Evolutionary conservation across 1,140 invertebrate genomes (phyloP), one percentile per base, ranked within the genome.

Genomic region (Chironomus tepperi): DNA sequence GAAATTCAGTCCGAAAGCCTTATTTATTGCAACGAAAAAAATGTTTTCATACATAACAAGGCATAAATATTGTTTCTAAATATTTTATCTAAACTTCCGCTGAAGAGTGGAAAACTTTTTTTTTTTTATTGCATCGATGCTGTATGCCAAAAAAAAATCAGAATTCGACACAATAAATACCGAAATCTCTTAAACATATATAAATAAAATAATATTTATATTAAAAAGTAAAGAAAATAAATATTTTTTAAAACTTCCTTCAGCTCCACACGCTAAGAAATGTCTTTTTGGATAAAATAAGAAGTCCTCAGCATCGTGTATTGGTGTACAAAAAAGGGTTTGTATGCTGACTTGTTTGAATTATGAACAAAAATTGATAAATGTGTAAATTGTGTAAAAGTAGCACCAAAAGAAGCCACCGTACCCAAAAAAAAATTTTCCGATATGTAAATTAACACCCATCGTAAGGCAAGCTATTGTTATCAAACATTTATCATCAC

Each of bases 381-480:
- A 57, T 57, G 7, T 57, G 10, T 57, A 57, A 57, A 34, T 34
- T 34, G 24, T 34, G 24, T 34, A 34, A 34, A 34, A 34, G 24
- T 34, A 34, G 24, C 24, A 34, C 24, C 24, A 34, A 34, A n/a
- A 34, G 24, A 34, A 1, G 24, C 24, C 24, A 34, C 24, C 24
- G 24, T 34, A 34, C 24, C n/a, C n/a, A n/a, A n/a, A n/a, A n/a
- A n/a, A 34, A 34, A 34, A 34, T 34, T 57, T 57, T 57, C n/a
- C n/a, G n/a, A n/a, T 70, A 70, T 70, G 65, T 21, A 70, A 70
- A 70, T 70, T 70, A 70, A 70, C 65, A 70, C 65, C 65, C 65
- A 70, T 70, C 65, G n/a, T n/a, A 34, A 1, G 24, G 1, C 24
- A 1, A 34, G 1, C 24, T 34, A 70, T 19, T 21, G 19, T 70